Percentiles rank a stretch among this genome's conserved stretches.
Evolutionary conservation across 2,113 vertebrate species (phyloP).

Genomic region (Cebidichthys violaceus): DNA sequence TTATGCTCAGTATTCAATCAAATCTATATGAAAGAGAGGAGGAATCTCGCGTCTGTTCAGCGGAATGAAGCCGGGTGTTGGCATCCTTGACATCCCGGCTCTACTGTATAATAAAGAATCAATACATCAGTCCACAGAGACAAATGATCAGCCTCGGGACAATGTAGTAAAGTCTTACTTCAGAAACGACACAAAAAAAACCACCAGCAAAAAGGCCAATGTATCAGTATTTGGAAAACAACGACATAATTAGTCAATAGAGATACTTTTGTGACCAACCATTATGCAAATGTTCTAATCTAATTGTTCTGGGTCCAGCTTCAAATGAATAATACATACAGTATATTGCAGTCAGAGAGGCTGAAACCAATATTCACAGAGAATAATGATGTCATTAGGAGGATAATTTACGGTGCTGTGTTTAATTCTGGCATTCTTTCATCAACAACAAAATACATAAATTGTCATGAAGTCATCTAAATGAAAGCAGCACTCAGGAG

Average conservation of each 20-base stretch:
- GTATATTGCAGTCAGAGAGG: conserved; percentile 52
- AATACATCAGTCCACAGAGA: conserved; percentile 60
- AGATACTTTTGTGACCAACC: conserved; percentile 67
- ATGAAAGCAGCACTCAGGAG: background rate
- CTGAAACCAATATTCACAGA: conserved; percentile 64
- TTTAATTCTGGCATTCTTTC: conserved; percentile 49
- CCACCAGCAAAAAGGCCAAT: conserved; percentile 25
- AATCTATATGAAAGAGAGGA: conserved; percentile 64
- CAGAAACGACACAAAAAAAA: conserved; percentile 34
- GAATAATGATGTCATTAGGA: conserved; percentile 64
- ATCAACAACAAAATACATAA: conserved; percentile 28
- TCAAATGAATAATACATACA: conserved; percentile 79
- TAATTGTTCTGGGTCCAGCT: conserved; percentile 67
- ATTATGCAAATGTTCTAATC: conserved; percentile 73
- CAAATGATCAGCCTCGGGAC: conserved; percentile 30
- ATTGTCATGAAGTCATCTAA: conserved; percentile 2
- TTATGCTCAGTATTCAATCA: conserved; percentile 70
- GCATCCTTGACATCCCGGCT: conserved; percentile 64
- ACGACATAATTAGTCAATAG: conserved; percentile 69
- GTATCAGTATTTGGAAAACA: conserved; percentile 64
- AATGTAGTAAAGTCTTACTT: conserved; percentile 50
- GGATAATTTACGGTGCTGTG: conserved; percentile 61
- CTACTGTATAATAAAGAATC: conserved; percentile 71
- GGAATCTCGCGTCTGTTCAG: conserved; percentile 61
- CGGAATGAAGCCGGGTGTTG: conserved; percentile 63